These are phyloP conservation scores for Hyperoplus immaculatus DNA, from an alignment of 2,797 vertebrate genomes.

Conservation along the genomic window DNA sequence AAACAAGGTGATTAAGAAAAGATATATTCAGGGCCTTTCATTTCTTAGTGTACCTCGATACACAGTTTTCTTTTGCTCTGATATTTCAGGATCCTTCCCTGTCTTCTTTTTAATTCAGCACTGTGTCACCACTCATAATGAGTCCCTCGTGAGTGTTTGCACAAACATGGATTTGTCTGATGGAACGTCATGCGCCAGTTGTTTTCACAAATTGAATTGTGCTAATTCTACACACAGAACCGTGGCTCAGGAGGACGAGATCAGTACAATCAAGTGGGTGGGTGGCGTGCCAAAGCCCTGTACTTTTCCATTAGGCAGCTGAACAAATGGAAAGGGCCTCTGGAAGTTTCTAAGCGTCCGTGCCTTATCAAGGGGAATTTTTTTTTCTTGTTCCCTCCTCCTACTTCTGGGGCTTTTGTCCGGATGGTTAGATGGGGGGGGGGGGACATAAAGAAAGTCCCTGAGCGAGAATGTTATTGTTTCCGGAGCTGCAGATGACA, in stretches of 20 bases:
- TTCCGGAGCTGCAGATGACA: constrained; percentile 65
- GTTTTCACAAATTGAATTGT: constrained; percentile 78
- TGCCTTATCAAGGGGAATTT: constrained; percentile 49
- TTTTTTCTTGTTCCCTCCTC: not conserved
- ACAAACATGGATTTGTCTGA: constrained; percentile 70
- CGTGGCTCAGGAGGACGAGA: constrained; percentile 41
- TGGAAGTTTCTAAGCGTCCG: constrained; percentile 47
- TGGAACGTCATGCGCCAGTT: constrained; percentile 66
- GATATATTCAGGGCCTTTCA: not conserved
- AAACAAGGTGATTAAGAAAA: not conserved
- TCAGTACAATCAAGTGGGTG: constrained; percentile 9
- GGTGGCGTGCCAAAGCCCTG: constrained; percentile 35
- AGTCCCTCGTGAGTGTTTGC: constrained; percentile 50
- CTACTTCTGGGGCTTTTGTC: constrained; percentile 58
- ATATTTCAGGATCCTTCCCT: not conserved
- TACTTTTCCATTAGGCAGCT: constrained; percentile 78
- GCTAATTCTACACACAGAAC: constrained; percentile 65
- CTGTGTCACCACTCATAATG: constrained; percentile 50
- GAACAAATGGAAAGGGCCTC: constrained; percentile 59
- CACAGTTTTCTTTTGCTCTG: not conserved
- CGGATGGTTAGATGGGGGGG: not conserved
- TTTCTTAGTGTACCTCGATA: not conserved
- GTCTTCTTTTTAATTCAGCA: constrained; percentile 29
- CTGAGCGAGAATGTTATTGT: constrained; percentile 68
- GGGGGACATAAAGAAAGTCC: constrained; percentile 19